Evolutionary conservation across 37 sponge, comb jelly and placozoan species (phyloP), one percentile per base, ranked within the genome.

Genomic region (Geodia barretti): DNA sequence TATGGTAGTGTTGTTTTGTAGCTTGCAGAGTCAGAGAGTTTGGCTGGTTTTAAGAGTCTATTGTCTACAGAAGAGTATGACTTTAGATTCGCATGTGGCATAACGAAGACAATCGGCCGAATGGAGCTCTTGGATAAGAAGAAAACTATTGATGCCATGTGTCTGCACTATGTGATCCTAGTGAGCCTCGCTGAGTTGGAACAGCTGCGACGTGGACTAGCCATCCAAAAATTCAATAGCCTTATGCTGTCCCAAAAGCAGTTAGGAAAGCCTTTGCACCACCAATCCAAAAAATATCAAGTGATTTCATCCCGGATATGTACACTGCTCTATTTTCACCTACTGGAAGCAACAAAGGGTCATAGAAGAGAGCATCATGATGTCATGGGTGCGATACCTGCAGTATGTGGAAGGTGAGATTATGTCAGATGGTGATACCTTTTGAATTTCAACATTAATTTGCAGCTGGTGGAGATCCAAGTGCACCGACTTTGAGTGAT

Each of bases 181-280:
- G 71, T 26, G 21, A 71, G 74, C 37, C 26, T 82, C 2, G 73
- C 82, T 37, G 82, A 82, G 41, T 62, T 82, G 40, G 82, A 82
- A 64, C 82, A 82, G 41, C 73, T 82, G 17, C 37, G 41, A 9
- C 73, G 39, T 28, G 81, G 81, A 20, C 38, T 80, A 1, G 4
- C 39, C 32, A 37, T 72, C 19, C 70, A 42, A 35, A 59, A 72
- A 36, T 82, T 82, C 41, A 23, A 5, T 42, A 20, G 19, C 24
- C 40, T 73, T 1, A 72, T 82, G 65, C 20, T 32, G 23, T 33
- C 41, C 82, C 73, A 29, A 41, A 60, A 23, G 1, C 73, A 1
- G 36, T 80, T 9, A 34, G 65, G 25, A 29, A 2, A 31, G 71
- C 41, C 3, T 67, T 80, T 39, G 0, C 9, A 30, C 60, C 58